Percentiles rank a stretch among this genome's conserved stretches.
Evolutionary conservation across 2,797 vertebrate species (phyloP).

Genomic region (Iguana delicatissima): DNA sequence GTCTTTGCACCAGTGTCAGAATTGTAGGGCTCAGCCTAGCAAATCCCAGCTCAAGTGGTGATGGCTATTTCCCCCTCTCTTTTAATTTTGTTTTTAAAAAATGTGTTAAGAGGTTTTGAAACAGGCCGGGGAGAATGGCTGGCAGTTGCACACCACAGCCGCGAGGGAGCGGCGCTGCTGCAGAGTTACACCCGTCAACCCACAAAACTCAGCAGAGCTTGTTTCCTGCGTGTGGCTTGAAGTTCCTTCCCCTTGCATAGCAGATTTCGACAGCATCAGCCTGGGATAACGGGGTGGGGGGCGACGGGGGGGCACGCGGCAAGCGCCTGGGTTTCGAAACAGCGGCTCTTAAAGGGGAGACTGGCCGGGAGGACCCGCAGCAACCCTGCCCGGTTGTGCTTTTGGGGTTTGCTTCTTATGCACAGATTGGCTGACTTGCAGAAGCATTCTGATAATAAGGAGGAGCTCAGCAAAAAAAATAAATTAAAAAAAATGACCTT

Average conservation of each 20-base stretch:
- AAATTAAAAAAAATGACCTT: too few species aligned
- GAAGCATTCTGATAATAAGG: not conserved
- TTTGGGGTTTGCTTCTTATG: not conserved
- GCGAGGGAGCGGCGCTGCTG: not conserved
- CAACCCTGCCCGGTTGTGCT: not conserved
- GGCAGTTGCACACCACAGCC: not conserved
- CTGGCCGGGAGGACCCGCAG: not conserved
- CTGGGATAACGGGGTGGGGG: too few species aligned
- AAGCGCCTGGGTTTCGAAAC: not conserved
- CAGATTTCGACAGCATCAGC: not conserved
- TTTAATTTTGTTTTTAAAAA: too few species aligned
- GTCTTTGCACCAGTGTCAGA: not conserved
- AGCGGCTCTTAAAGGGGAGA: not conserved
- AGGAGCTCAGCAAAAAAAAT: too few species aligned
- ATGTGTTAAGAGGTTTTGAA: not conserved
- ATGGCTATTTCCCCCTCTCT: not conserved
- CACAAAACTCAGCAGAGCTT: not conserved
- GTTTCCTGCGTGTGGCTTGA: not conserved
- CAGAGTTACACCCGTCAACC: too few species aligned
- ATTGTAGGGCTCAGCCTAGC: too few species aligned
- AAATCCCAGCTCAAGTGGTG: too few species aligned
- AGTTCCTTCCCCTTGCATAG: not conserved
- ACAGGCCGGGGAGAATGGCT: too few species aligned
- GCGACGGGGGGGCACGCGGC: too few species aligned
- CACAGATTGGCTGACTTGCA: not conserved